Percentiles rank a stretch among this genome's conserved stretches.
phyloP scores from a whole-genome alignment of 2,797 vertebrate species.

The Meda fulgida region DNA sequence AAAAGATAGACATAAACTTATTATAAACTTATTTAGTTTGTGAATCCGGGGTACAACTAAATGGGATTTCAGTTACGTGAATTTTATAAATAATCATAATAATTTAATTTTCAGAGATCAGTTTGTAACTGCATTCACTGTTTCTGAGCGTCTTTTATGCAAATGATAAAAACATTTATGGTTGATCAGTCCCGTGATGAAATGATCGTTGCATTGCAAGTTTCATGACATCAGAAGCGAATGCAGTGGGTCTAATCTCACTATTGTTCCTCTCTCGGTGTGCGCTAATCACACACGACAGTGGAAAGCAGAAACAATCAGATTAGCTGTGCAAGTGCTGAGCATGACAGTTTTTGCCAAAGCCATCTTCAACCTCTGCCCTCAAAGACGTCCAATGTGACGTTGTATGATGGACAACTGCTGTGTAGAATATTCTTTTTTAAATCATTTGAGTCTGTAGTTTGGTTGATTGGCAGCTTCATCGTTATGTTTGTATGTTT shows the following conservation, averaged over 20 bases:
- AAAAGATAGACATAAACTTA: neutral
- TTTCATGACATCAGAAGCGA: neutral
- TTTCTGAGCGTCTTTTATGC: neutral
- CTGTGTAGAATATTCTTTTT: neutral
- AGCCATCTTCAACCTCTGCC: constrained; percentile 45
- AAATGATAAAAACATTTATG: no score
- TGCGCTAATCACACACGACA: constrained; percentile 81
- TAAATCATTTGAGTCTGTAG: neutral
- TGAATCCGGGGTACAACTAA: neutral
- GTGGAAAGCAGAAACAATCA: constrained; percentile 77
- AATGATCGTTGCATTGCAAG: neutral
- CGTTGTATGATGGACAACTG: neutral
- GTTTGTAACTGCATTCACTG: neutral
- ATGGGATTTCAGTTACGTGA: neutral
- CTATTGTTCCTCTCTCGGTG: constrained; percentile 43
- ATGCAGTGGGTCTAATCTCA: constrained; percentile 58
- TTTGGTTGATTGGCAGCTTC: neutral
- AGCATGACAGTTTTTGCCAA: constrained; percentile 63
- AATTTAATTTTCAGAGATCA: neutral
- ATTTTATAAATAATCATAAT: neutral
- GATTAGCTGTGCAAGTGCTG: constrained; percentile 83
- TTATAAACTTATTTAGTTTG: neutral
- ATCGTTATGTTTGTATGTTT: constrained; percentile 33
- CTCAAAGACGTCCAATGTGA: constrained; percentile 20
- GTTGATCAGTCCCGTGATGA: neutral